Evolutionary conservation across 2,888 invertebrate species (phyloP), one percentile per base, ranked within the genome.

Genomic region (Ophion slaviceki): DNA sequence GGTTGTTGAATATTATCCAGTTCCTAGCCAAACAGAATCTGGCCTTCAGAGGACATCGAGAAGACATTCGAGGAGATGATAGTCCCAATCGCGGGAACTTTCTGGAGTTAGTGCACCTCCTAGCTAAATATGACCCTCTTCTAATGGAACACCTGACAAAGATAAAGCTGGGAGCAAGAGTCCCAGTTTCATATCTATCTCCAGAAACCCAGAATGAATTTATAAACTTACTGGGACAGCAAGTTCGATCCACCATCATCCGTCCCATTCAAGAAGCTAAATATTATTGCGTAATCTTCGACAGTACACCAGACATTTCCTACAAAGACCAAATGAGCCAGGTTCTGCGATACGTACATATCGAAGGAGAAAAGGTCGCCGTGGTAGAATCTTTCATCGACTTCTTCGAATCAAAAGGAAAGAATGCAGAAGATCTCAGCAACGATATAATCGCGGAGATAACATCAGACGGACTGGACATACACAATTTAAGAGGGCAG

Each of bases 361-460:
- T 89, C 86, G 87, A 87, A 62, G 67, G 64, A 53, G 36, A 77
- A 8, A 86, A 89, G 80, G 87, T 88, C 62, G 36, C 70, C 81
- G 87, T 88, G 71, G 88, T 79, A 68, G 87, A 88, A 88, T 88
- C 87, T 61, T 89, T 89, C 88, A 87, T 89, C 62, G 89, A 89
- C 76, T 89, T 88, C 53, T 76, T 88, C 53, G 88, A 87, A 89
- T 86, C 87, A 36, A 89, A 80, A 47, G 61, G 68, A 53, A 80
- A 84, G 74, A 83, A 78, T 72, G 79, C 45, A 24, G 80, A 59
- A 61, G 61, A 72, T 36, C 74, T 80, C 59, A 66, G 67, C 40
- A 64, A 82, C 28, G 53, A 67, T 47, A 82, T 82, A 59, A 67
- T 88, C 86, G 82, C 28, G 62, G 89, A 88, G 76, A 66, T 70